Percentiles rank a stretch among this genome's conserved stretches.
Conservation (phyloP, 2,888 invertebrate genomes). For the Parelbella ahira region DNA sequence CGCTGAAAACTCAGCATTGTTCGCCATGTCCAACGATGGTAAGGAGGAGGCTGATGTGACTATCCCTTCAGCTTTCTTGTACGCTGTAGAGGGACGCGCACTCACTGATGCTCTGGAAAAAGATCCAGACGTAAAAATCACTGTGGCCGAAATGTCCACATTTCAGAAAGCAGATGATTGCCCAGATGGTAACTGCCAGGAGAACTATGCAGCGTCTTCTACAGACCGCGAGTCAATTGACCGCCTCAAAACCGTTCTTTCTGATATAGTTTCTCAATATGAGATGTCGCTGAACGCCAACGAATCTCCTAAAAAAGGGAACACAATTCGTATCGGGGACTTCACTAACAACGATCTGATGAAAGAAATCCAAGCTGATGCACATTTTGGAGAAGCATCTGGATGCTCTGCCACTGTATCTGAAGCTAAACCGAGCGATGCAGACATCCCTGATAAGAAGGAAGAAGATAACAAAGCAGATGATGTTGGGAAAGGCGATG, state of each 20-base stretch:
- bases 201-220: conserved; percentile 36
- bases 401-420: too few relatives aligned
- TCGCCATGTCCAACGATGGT: conserved; percentile 98
- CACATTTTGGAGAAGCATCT: too few relatives aligned
- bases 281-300: conserved; percentile 49
- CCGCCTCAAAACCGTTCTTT: conserved; percentile 67
- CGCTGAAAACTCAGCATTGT: conserved; percentile 88
- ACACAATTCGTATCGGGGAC: too few relatives aligned
- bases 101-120: conserved; percentile 81
- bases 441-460: too few relatives aligned
- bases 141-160: conserved; percentile 70
- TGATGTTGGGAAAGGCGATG: too few relatives aligned
- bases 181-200: conserved; percentile 46
- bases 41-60: conserved; percentile 84
- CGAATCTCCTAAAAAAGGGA: conserved; percentile 38
- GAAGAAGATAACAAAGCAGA: too few relatives aligned
- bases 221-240: conserved; percentile 56
- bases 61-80: conserved; percentile 96
- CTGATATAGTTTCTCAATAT: conserved; percentile 61
- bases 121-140: conserved; percentile 78
- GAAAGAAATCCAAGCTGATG: too few relatives aligned
- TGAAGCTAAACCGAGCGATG: too few relatives aligned
- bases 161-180: conserved; percentile 50
- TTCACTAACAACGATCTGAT: too few relatives aligned
- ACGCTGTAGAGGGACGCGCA: conserved; percentile 86